phyloP scores from a whole-genome alignment of 2,888 invertebrate genomes.

The Zygogramma bicolorata region DNA sequence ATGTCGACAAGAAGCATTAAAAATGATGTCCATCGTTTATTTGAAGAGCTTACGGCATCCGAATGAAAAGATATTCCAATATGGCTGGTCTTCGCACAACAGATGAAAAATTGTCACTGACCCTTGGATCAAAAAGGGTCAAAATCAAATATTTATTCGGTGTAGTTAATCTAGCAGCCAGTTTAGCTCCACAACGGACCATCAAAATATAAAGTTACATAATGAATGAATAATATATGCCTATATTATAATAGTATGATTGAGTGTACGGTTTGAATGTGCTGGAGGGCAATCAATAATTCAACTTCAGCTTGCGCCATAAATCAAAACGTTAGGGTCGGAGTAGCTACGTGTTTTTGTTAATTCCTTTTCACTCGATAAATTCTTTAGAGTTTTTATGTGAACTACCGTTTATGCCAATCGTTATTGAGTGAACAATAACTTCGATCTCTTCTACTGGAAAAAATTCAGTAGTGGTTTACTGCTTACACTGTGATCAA shows the following conservation, averaged over 20 bases:
- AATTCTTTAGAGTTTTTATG: background rate
- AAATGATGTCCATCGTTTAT: slow-evolving; percentile 61
- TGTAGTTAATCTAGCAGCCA: slow-evolving; percentile 61
- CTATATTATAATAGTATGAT: slow-evolving; percentile 33
- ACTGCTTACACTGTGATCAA: no score
- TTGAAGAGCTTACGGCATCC: slow-evolving; percentile 55
- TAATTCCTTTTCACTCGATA: slow-evolving; percentile 30
- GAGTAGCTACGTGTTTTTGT: slow-evolving; percentile 33
- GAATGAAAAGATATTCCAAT: slow-evolving; percentile 47
- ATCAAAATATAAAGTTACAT: slow-evolving; percentile 62
- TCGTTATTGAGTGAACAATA: background rate
- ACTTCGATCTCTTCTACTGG: no score
- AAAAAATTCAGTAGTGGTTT: no score
- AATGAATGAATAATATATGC: slow-evolving; percentile 55
- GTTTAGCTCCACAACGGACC: slow-evolving; percentile 58
- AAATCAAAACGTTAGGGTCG: slow-evolving; percentile 21
- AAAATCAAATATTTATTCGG: slow-evolving; percentile 59
- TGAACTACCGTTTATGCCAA: background rate
- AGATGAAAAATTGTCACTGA: slow-evolving; percentile 63
- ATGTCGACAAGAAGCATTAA: slow-evolving; percentile 57
- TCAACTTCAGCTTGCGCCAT: slow-evolving; percentile 35
- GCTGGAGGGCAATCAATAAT: slow-evolving; percentile 38
- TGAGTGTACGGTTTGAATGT: slow-evolving; percentile 25
- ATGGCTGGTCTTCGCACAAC: slow-evolving; percentile 59
- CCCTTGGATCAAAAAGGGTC: slow-evolving; percentile 60